Conservation (phyloP, 2,888 invertebrate genomes). For the Xanthia icteritia region DNA sequence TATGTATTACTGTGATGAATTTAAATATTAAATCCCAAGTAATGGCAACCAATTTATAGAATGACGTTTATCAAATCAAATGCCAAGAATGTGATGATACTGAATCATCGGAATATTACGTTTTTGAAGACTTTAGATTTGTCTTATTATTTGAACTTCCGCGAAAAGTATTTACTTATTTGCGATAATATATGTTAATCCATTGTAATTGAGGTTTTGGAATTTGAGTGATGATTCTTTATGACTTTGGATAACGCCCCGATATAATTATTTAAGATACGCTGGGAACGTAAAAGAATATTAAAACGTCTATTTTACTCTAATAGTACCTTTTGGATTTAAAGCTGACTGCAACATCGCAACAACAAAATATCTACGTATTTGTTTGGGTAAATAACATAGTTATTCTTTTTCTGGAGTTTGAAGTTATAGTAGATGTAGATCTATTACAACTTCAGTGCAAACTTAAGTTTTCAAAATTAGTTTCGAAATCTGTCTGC, state of each 20-base stretch:
- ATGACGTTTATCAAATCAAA: conserved; percentile 53
- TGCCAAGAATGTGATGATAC: conserved; percentile 35
- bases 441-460: too few relatives aligned
- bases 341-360: not conserved
- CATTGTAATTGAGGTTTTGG: conserved; percentile 19
- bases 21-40: conserved; percentile 39
- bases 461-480: not conserved
- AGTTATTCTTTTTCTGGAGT: too few relatives aligned
- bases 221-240: conserved; percentile 46
- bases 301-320: not conserved
- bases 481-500: not conserved
- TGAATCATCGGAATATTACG: conserved; percentile 28
- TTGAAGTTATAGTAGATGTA: too few relatives aligned
- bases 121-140: conserved; percentile 14
- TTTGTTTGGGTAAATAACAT: not conserved
- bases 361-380: not conserved
- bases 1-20: conserved; percentile 35
- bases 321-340: not conserved
- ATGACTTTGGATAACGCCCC: conserved; percentile 42
- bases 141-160: conserved; percentile 30
- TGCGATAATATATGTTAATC: conserved; percentile 6
- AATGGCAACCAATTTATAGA: conserved; percentile 42
- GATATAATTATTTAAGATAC: conserved; percentile 3
- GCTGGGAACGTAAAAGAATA: conserved; percentile 8
- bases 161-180: conserved; percentile 17